phyloP scores from a whole-genome alignment of 1,140 invertebrate genomes.

The Drosophila neocordata region DNA sequence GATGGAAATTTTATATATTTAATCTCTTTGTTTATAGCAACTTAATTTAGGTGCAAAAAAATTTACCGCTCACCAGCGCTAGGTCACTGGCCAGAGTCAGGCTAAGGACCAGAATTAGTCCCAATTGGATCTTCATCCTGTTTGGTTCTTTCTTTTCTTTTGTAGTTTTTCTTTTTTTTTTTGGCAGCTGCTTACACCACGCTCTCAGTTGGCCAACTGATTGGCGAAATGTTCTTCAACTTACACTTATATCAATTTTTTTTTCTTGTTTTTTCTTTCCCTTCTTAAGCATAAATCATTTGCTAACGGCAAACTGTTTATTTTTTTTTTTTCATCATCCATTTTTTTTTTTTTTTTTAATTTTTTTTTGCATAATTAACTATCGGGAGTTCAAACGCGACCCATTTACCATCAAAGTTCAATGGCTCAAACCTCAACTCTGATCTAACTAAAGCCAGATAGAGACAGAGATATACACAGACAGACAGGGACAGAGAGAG shows the following conservation, averaged over 20 bases:
- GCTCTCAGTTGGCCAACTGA: slow-evolving; percentile 44
- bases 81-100: slow-evolving; percentile 60
- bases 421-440: slow-evolving; percentile 43
- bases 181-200: slow-evolving; percentile 9
- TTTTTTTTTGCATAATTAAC: slow-evolving; percentile 56
- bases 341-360: slow-evolving; percentile 8
- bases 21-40: not conserved
- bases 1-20: not conserved
- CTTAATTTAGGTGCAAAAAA: slow-evolving; percentile 48
- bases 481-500: not conserved
- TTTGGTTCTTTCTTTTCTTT: not conserved
- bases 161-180: not conserved
- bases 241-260: slow-evolving; percentile 51
- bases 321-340: not conserved
- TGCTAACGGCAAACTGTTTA: slow-evolving; percentile 40
- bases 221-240: slow-evolving; percentile 13
- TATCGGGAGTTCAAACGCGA: slow-evolving; percentile 44
- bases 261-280: not conserved
- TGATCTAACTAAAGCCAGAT: slow-evolving; percentile 16
- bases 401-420: slow-evolving; percentile 49
- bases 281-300: slow-evolving; percentile 33
- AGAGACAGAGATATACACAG: slow-evolving; percentile 21
- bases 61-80: slow-evolving; percentile 78
- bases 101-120: slow-evolving; percentile 61
- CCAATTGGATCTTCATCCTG: slow-evolving; percentile 41